Percentiles rank a stretch among this genome's conserved stretches.
These are phyloP conservation scores for Holothuria leucospilota DNA, from an alignment of 53 echinoderm and acorn worm species.

Conservation along the genomic window DNA sequence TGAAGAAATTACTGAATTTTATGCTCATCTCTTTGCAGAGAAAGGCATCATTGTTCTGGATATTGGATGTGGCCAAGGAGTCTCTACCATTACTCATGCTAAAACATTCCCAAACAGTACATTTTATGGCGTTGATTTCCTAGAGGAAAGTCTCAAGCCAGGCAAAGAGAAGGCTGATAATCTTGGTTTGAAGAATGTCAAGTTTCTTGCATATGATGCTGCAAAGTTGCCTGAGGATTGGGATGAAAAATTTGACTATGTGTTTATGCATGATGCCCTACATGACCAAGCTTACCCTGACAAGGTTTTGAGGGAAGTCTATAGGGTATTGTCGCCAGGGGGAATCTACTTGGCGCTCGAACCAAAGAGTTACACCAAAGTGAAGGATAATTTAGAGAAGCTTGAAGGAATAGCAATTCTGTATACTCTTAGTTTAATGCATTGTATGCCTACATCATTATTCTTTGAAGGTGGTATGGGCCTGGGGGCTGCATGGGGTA, in stretches of 20 bases:
- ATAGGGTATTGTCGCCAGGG: neutral
- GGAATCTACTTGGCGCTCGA: constrained; percentile 7
- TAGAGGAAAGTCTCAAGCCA: neutral
- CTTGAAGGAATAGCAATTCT: neutral
- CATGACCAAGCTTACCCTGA: constrained; percentile 19
- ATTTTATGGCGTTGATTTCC: neutral
- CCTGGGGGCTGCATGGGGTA: constrained; percentile 84
- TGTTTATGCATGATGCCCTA: neutral
- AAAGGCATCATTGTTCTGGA: neutral
- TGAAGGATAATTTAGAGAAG: constrained; percentile 16
- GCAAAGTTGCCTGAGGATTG: neutral
- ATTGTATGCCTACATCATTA: constrained; percentile 73
- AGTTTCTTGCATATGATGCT: constrained; percentile 2
- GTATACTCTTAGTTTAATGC: constrained; percentile 63
- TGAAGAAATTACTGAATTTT: too few relatives aligned
- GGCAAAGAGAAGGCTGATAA: neutral
- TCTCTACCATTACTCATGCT: neutral
- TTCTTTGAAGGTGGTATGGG: constrained; percentile 62
- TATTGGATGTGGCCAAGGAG: neutral
- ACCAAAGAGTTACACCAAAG: neutral
- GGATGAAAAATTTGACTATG: constrained; percentile 12
- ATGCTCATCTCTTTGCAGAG: neutral
- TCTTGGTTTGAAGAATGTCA: neutral
- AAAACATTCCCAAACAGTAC: constrained; percentile 1
- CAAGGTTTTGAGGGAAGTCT: neutral